Evolutionary conservation across 2,888 invertebrate genomes (phyloP).

Genomic region (Melanchra persicariae): DNA sequence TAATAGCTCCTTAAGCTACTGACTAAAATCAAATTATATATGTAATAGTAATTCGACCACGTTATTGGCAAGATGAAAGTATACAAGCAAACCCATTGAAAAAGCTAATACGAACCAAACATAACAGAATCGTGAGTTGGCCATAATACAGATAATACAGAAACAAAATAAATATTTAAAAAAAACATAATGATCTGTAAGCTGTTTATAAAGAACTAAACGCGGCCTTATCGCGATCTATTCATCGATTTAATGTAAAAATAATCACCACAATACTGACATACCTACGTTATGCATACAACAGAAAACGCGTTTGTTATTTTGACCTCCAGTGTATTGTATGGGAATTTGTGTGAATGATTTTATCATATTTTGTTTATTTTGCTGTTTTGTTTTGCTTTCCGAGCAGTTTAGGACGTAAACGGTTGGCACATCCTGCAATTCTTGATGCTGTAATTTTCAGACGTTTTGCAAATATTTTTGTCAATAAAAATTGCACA

Average conservation of each 20-base stretch:
- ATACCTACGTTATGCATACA: constrained; percentile 34
- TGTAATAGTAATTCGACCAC: too few relatives aligned
- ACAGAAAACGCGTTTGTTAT: constrained; percentile 31
- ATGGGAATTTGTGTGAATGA: constrained; percentile 3
- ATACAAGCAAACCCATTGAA: background rate
- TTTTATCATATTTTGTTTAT: constrained; percentile 23
- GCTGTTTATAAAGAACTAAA: constrained; percentile 32
- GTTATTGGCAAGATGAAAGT: background rate
- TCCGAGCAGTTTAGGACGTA: constrained; percentile 5
- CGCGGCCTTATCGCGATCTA: constrained; percentile 37
- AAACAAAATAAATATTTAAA: too few relatives aligned
- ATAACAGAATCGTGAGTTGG: constrained; percentile 41
- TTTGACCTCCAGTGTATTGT: constrained; percentile 35
- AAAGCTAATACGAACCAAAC: background rate
- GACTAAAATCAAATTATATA: too few relatives aligned
- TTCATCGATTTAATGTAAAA: constrained; percentile 44
- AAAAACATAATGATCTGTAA: too few relatives aligned
- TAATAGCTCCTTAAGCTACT: too few relatives aligned
- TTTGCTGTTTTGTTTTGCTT: constrained; percentile 29
- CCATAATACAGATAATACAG: too few relatives aligned
- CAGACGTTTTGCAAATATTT: constrained; percentile 9
- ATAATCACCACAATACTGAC: constrained; percentile 40
- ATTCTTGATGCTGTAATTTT: constrained; percentile 11
- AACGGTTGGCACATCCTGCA: constrained; percentile 32
- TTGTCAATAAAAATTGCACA: background rate